Base-by-base conservation (phyloP, 2,797 vertebrate genomes). In the Bovichtus diacanthus region DNA sequence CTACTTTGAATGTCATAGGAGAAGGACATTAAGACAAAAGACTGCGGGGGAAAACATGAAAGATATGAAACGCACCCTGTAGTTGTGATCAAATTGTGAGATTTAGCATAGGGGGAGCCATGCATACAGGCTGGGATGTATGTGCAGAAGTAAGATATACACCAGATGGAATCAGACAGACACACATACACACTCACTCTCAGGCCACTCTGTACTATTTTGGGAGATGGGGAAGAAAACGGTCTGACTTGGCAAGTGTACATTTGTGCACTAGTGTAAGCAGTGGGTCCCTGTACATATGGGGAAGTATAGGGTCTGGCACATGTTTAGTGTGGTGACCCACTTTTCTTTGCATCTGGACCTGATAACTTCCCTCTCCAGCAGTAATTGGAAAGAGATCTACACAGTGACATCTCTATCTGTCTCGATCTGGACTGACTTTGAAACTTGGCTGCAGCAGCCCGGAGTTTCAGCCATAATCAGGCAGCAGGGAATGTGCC, bases 321-420 rank as follows among this genome's bases (percentile, higher is more conserved):
- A 83, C 65, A 66, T 62, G 81, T 88, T 88, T 46, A 67, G 62
- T 78, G 83, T 69, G 81, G 88, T 90, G 90, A 91, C 92, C 91
- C 88, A 92, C 78, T 90, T 89, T 87, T 66, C 82, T 83, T 62
- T 86, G 66, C 90, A 92, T 91, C 91, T 93, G 91, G 91, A 89
- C 86, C 47, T 81, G 76, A 91, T 93, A 77, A 87, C 69, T 83
- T 64, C 47, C 21, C 76, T 68, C 39, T 75, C 10, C 12, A 36
- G 77, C 84, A 75, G 81, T 27, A 80, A 63, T 39, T 56, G 55
- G 71, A 74, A 59, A 41, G 66, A 58, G 65, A 81, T 76, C 64
- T 29, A 71, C 29, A 70, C 77, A 46, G 72, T 81, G 85, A 88
- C 73, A 80, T 87, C 84, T 85, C 81, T 83, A 81, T 84, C 80